Base-by-base conservation (phyloP, 1,140 invertebrate species). In the Hycleus cichorii region DNA sequence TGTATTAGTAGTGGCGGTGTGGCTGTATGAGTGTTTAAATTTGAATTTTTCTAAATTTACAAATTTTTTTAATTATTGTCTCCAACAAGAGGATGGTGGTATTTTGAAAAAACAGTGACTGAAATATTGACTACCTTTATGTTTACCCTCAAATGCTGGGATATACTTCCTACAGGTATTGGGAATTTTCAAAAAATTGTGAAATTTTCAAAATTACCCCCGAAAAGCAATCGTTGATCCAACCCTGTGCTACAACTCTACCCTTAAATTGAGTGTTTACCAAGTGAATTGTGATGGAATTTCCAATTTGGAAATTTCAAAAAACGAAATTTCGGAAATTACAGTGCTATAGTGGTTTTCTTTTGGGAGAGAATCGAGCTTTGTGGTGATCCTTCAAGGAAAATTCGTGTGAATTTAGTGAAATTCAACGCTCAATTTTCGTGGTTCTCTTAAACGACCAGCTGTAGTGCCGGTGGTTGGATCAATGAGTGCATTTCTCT, bases 81-180 rank as follows among this genome's bases (percentile, higher is more conserved):
- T 32, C 4, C 4, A 32, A 32, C 32, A 32, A 32, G 18, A 18
- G 18, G 18, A 18, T 18, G 18, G 18, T 18, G 18, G 18, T 18
- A 18, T 18, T 18, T 18, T 18, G 18, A 18, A 18, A 18, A 18
- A 49, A 52, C 43, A 56, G 53, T 60, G 59, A 44, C 56, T 47
- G n/a, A 47, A 10, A 49, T 40, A 57, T 49, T 55, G 50, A 61
- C 59, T 54, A 62, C 62, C 67, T 73, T 71, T 74, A 74, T 74
- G 72, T 72, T 65, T 72, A 64, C 67, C 65, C 59, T 70, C 72
- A 72, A 74, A 74, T 74, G 72, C 71, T 74, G 72, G 72, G 71
- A 70, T 74, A 74, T 69, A 74, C 72, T 68, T 71, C 71, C 67
- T 74, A 74, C 66, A 74, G 72, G 72, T 74, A 74, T 51, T 18